Conservation (phyloP, 2,888 invertebrate genomes). For the Hetaerina titia region DNA sequence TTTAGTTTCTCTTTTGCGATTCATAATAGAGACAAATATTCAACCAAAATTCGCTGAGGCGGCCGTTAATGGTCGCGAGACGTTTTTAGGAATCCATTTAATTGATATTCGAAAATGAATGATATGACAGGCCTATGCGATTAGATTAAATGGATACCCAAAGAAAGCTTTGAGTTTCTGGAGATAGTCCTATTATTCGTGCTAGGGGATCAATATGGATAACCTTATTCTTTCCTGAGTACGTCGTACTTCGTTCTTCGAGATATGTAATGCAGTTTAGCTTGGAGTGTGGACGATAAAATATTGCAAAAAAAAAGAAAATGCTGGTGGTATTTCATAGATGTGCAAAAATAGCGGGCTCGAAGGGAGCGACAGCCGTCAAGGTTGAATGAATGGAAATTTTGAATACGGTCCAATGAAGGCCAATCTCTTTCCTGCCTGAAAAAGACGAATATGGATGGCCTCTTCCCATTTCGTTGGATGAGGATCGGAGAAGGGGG, state of each 20-base stretch:
- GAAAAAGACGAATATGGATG: slow-evolving; percentile 19
- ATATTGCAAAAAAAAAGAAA: too few relatives aligned
- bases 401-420: background rate
- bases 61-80: too few relatives aligned
- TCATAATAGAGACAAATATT: too few relatives aligned
- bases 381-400: slow-evolving; percentile 9
- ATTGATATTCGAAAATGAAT: too few relatives aligned
- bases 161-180: too few relatives aligned
- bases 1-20: too few relatives aligned
- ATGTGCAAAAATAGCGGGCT: background rate
- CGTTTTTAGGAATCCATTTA: too few relatives aligned
- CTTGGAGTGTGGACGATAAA: background rate
- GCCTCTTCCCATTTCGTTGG: background rate
- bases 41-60: too few relatives aligned
- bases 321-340: background rate
- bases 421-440: background rate
- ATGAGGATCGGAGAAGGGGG: background rate
- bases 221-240: background rate
- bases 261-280: background rate
- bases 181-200: background rate
- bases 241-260: background rate
- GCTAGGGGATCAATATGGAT: background rate
- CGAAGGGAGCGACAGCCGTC: background rate
- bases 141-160: too few relatives aligned
- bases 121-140: too few relatives aligned